Evolutionary conservation across 2,888 invertebrate species (phyloP), one percentile per base, ranked within the genome.

Genomic region (Aspidiotus rigidus): DNA sequence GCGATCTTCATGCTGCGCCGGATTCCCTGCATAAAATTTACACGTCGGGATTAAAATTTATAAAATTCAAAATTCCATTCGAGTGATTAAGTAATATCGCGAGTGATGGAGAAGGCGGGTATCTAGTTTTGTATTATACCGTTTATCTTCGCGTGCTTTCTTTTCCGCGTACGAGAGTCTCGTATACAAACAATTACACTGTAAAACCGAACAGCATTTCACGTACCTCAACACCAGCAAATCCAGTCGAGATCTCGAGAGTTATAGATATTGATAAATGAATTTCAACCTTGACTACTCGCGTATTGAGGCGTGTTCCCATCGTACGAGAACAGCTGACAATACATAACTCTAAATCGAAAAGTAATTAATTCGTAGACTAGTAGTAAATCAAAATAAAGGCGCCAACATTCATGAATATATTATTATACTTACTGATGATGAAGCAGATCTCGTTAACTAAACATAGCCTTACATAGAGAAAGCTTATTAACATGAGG

Each of bases 341-440:
- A n/a, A n/a, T n/a, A n/a, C 49, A 67, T 67, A 67, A 59, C 59
- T 59, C 60, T 67, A 67, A 67, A 67, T 67, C 67, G 59, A 67
- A 67, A 67, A 59, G 67, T 67, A 67, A 67, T 67, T 67, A 67
- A 67, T 67, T 67, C 67, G 57, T 67, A 67, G 67, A 67, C 67
- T 59, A 60, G 59, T 60, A 60, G 67, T 67, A 67, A 67, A 67
- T 67, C 67, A 67, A 67, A 67, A 67, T 67, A 67, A 67, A 67
- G 67, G 67, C 67, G 67, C 67, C 67, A 67, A 67, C 67, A 67
- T 67, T 67, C 67, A 67, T 67, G 67, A 67, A 67, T 67, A 67
- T 59, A 67, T 67, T 67, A 59, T 67, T 67, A 28, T 28, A 28
- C 28, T 3, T 28, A 28, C 28, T 1, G 28, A 28, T 28, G 67